phyloP scores from a whole-genome alignment of 2,797 vertebrate species.

The Toxotes lorentzi region DNA sequence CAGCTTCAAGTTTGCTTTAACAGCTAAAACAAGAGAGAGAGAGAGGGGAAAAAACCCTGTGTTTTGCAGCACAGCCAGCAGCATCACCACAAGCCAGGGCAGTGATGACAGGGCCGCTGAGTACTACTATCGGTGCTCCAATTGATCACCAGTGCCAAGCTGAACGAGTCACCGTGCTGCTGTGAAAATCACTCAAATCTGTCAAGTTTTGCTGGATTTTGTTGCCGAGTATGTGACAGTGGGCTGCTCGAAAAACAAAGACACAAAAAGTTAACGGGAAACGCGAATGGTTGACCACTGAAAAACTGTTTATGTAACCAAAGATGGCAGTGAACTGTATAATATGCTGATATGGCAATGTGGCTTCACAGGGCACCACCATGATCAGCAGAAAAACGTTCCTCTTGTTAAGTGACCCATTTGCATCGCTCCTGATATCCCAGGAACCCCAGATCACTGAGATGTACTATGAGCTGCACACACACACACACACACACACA shows the following conservation, averaged over 20 bases:
- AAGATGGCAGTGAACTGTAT: too few relatives aligned
- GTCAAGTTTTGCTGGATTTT: background rate
- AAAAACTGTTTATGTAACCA: background rate
- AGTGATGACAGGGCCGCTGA: background rate
- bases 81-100: background rate
- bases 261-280: background rate
- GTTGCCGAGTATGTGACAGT: background rate
- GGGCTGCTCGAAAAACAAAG: background rate
- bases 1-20: background rate
- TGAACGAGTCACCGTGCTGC: background rate
- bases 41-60: background rate
- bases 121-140: background rate
- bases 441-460: background rate
- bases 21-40: background rate
- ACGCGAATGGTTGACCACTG: background rate
- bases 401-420: too few relatives aligned
- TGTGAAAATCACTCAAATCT: conserved; percentile 21
- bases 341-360: background rate
- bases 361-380: background rate
- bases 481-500: background rate
- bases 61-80: background rate
- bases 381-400: background rate
- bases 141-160: background rate
- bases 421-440: too few relatives aligned
- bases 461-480: background rate